Conservation (phyloP, 2,113 vertebrate species). For the Pimephales promelas region DNA sequence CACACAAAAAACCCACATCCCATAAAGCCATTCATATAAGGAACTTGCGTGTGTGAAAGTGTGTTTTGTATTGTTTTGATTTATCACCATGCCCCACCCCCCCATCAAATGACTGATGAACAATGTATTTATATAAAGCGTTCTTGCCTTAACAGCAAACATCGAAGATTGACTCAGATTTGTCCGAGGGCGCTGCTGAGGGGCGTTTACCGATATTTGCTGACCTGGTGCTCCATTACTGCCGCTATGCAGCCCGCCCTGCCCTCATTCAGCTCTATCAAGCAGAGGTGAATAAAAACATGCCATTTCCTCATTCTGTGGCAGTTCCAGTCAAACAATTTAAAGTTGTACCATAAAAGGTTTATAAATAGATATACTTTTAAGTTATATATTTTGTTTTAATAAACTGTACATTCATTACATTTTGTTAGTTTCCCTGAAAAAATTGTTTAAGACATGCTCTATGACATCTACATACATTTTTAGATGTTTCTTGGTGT, state of each 20-base stretch:
- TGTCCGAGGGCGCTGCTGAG: constrained; percentile 65
- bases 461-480: background rate
- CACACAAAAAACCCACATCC: constrained; percentile 9
- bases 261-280: constrained; percentile 93
- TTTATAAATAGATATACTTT: background rate
- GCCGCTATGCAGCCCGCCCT: constrained; percentile 82
- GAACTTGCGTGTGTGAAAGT: constrained; percentile 16
- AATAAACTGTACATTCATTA: background rate
- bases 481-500: background rate
- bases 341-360: background rate
- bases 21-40: background rate
- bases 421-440: background rate
- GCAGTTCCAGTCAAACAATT: background rate
- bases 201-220: constrained; percentile 89
- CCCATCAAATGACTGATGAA: background rate
- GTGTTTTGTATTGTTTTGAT: constrained; percentile 20
- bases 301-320: background rate
- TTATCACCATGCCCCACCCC: background rate
- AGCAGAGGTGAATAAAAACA: constrained; percentile 80
- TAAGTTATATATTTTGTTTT: background rate
- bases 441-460: background rate
- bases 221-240: constrained; percentile 94
- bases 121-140: background rate
- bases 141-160: constrained; percentile 70
- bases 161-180: constrained; percentile 79